Percentiles rank a stretch among this genome's conserved stretches.
These are phyloP conservation scores for Cyanoliseus patagonus DNA, from an alignment of 2,113 vertebrate genomes.

Conservation along the genomic window DNA sequence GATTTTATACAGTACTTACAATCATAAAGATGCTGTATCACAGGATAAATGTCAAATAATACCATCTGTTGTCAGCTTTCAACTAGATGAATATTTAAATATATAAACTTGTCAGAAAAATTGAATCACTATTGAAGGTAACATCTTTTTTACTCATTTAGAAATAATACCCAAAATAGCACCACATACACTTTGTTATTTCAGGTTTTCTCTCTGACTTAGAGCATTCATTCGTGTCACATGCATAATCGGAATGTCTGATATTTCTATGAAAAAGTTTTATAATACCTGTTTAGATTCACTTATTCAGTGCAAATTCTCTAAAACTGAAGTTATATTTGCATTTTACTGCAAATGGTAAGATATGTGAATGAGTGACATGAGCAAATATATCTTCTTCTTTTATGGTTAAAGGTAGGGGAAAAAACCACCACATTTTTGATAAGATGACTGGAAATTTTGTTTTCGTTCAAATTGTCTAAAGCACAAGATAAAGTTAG, in stretches of 20 bases:
- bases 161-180: not conserved
- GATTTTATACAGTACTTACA: not conserved
- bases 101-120: not conserved
- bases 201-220: not conserved
- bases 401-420: not conserved
- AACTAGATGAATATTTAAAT: not conserved
- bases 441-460: not conserved
- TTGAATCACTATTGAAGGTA: not conserved
- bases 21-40: not conserved
- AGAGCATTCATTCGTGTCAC: not conserved
- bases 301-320: not conserved
- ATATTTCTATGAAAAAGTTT: not conserved
- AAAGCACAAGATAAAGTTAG: not conserved
- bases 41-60: not conserved
- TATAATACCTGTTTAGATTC: not conserved
- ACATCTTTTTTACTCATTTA: not conserved
- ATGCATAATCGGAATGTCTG: not conserved
- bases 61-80: not conserved
- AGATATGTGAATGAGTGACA: not conserved
- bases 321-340: not conserved
- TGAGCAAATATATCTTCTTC: not conserved
- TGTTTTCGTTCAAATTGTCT: not conserved
- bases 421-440: accelerated
- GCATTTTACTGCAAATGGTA: not conserved
- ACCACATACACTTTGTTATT: not conserved